Evolutionary conservation across 2,888 invertebrate genomes (phyloP).

Genomic region (Lithosia quadra): DNA sequence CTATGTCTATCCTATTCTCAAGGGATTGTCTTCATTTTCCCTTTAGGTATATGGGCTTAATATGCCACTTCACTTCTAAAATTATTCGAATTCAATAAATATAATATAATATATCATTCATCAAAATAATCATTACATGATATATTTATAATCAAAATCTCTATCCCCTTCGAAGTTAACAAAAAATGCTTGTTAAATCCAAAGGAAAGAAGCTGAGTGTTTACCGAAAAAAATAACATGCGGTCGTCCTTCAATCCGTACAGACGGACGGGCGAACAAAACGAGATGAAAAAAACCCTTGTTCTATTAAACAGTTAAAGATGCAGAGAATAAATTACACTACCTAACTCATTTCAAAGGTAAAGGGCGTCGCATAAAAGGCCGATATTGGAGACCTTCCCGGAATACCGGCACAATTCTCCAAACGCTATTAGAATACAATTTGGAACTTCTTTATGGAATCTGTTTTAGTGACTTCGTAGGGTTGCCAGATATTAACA

Average conservation of each 20-base stretch:
- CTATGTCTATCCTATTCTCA: no score
- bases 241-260: slow-evolving; percentile 27
- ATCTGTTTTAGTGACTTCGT: not conserved
- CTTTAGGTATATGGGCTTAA: not conserved
- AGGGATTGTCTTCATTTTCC: not conserved
- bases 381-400: slow-evolving; percentile 41
- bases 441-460: slow-evolving; percentile 13
- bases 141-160: not conserved
- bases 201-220: slow-evolving; percentile 71
- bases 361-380: slow-evolving; percentile 61
- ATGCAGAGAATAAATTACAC: slow-evolving; percentile 74
- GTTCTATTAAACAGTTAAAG: slow-evolving; percentile 75
- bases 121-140: not conserved
- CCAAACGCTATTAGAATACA: slow-evolving; percentile 8
- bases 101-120: slow-evolving; percentile 15
- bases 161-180: slow-evolving; percentile 37
- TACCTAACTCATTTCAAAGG: slow-evolving; percentile 54
- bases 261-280: slow-evolving; percentile 43
- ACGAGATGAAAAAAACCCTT: slow-evolving; percentile 64
- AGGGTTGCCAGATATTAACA: slow-evolving; percentile 39
- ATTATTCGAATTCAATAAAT: slow-evolving; percentile 26
- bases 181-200: slow-evolving; percentile 64
- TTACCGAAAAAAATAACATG: slow-evolving; percentile 61
- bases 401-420: slow-evolving; percentile 62
- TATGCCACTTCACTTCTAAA: not conserved